Conservation (phyloP, 2,888 invertebrate genomes). For the Suillia variegata region DNA sequence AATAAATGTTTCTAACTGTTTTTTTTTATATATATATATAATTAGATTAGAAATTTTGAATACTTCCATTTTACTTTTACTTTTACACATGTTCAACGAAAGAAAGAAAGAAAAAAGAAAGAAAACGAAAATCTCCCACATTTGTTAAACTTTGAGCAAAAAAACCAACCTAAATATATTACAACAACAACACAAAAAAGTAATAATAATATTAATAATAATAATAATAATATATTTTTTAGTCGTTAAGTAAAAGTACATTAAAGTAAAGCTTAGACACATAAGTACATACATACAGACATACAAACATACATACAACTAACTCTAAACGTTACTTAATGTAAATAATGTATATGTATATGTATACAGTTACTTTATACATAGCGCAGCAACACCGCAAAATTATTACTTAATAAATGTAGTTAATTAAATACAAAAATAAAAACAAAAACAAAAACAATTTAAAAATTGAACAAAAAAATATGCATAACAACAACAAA, state of each 20-base stretch:
- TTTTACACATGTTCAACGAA: not conserved
- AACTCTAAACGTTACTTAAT: constrained; percentile 16
- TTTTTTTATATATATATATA: too few relatives aligned
- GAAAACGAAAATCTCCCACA: constrained; percentile 1
- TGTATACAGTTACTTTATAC: constrained; percentile 29
- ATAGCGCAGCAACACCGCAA: not conserved
- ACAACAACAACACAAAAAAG: not conserved
- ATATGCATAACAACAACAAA: constrained; percentile 18
- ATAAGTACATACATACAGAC: too few relatives aligned
- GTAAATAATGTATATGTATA: constrained; percentile 19
- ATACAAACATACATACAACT: not conserved
- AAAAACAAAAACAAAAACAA: constrained; percentile 2
- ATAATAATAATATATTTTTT: not conserved
- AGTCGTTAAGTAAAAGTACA: not conserved
- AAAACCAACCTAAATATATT: constrained; percentile 1
- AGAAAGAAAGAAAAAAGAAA: not conserved
- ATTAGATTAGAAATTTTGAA: too few relatives aligned
- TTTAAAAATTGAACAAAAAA: constrained; percentile 7
- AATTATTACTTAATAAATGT: constrained; percentile 8
- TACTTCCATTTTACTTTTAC: not conserved
- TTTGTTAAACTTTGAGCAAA: constrained; percentile 13
- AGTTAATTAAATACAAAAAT: constrained; percentile 13
- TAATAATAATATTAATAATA: constrained; percentile 2
- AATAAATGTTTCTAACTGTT: not conserved
- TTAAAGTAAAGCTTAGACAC: not conserved